phyloP scores from a whole-genome alignment of 2,888 invertebrate genomes.

The Platycheirus rosarum region DNA sequence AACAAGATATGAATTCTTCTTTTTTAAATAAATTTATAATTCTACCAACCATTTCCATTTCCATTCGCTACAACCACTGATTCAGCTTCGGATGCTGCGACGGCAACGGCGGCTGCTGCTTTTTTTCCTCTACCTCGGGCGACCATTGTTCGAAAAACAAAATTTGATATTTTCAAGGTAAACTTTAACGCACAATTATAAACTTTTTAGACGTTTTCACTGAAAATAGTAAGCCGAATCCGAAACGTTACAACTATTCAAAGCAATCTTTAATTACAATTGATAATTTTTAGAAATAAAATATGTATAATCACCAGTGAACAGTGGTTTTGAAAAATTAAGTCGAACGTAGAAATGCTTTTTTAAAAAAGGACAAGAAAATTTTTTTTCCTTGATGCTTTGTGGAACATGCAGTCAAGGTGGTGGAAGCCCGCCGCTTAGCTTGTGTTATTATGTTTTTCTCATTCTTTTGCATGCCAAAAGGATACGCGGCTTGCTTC shows the following conservation, averaged over 20 bases:
- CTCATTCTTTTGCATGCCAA: slow-evolving; percentile 34
- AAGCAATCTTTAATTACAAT: slow-evolving; percentile 5
- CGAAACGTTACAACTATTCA: slow-evolving; percentile 5
- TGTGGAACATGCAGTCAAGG: slow-evolving; percentile 52
- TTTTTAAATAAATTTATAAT: no score
- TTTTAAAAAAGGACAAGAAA: slow-evolving; percentile 51
- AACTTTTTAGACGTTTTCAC: neutral
- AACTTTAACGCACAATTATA: neutral
- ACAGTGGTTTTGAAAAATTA: slow-evolving; percentile 6
- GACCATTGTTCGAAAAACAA: slow-evolving; percentile 51
- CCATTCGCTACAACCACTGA: slow-evolving; percentile 48
- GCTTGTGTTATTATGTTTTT: slow-evolving; percentile 13
- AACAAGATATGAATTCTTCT: neutral
- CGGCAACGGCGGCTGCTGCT: slow-evolving; percentile 48
- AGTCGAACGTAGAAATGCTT: slow-evolving; percentile 23
- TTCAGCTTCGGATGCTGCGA: slow-evolving; percentile 45
- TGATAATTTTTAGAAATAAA: slow-evolving; percentile 11
- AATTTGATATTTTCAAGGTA: slow-evolving; percentile 11
- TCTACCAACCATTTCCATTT: slow-evolving; percentile 19
- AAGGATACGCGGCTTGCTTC: neutral
- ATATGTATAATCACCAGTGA: slow-evolving; percentile 3
- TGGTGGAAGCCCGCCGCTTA: slow-evolving; percentile 56
- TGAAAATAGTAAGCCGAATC: neutral
- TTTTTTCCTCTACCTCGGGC: slow-evolving; percentile 65
- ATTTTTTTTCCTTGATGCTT: slow-evolving; percentile 26